Evolutionary conservation across 2,888 invertebrate species (phyloP).

Genomic region (Pasiphila rectangulata): DNA sequence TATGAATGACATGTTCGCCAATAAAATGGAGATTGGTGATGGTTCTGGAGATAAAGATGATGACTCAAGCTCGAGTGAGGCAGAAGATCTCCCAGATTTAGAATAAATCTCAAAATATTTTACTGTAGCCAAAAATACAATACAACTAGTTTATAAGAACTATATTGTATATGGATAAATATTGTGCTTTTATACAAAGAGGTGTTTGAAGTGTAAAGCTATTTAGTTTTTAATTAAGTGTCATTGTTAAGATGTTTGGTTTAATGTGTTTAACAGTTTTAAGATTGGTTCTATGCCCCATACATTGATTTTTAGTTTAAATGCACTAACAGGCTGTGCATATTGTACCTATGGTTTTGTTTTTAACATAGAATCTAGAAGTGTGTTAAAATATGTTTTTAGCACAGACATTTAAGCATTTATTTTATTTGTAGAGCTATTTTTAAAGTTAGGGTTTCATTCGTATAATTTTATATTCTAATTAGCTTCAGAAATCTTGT

Average conservation of each 20-base stretch:
- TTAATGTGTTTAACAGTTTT: no score
- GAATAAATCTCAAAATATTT: slow-evolving; percentile 62
- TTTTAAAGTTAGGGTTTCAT: no score
- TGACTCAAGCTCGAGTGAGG: slow-evolving; percentile 87
- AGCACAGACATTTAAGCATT: no score
- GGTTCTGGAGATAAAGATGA: slow-evolving; percentile 75
- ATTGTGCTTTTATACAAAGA: slow-evolving; percentile 50
- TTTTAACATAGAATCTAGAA: background rate
- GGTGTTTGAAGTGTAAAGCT: background rate
- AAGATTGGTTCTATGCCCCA: no score
- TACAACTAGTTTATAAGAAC: slow-evolving; percentile 35
- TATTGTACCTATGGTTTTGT: background rate
- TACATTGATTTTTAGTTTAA: background rate
- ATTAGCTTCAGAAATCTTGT: no score
- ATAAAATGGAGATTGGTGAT: slow-evolving; percentile 55
- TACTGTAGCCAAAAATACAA: slow-evolving; percentile 42
- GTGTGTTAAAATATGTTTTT: no score
- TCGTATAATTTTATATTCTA: no score
- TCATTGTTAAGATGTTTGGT: no score
- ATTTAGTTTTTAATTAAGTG: no score
- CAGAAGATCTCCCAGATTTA: slow-evolving; percentile 85
- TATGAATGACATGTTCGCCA: slow-evolving; percentile 62
- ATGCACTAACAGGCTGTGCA: background rate
- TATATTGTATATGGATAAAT: slow-evolving; percentile 41
- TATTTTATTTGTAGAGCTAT: no score